Evolutionary conservation across 2,888 invertebrate species (phyloP).

Genomic region (Apodemia hepburni): DNA sequence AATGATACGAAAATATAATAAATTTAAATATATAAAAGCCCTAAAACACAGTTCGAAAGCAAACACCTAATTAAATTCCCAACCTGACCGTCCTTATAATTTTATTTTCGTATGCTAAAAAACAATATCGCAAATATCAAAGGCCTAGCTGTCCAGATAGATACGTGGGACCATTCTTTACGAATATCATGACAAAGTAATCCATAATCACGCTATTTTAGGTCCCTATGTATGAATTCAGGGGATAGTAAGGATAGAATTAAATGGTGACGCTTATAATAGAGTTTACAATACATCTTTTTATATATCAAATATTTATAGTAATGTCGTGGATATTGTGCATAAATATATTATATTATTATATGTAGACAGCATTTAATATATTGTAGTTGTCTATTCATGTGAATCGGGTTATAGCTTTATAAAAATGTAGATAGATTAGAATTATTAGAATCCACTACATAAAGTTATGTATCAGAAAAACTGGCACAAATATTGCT

Average conservation of each 20-base stretch:
- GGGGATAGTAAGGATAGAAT: constrained; percentile 60
- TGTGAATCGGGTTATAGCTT: constrained; percentile 83
- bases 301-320: constrained; percentile 50
- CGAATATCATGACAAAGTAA: constrained; percentile 62
- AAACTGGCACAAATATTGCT: neutral
- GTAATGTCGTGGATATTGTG: constrained; percentile 49
- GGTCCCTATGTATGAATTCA: constrained; percentile 55
- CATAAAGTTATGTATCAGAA: neutral
- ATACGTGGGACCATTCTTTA: constrained; percentile 73
- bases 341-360: constrained; percentile 29
- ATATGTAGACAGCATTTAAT: constrained; percentile 21
- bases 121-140: constrained; percentile 23
- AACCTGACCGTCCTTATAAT: constrained; percentile 62
- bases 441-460: constrained; percentile 27
- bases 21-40: too few species aligned
- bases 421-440: constrained; percentile 75
- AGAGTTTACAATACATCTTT: constrained; percentile 69
- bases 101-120: constrained; percentile 39
- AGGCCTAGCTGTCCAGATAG: constrained; percentile 59
- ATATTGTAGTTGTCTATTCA: constrained; percentile 36
- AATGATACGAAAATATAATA: too few species aligned
- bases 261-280: constrained; percentile 74
- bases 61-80: constrained; percentile 40
- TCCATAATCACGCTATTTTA: constrained; percentile 66
- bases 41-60: too few species aligned